A percentile compares a stretch with the other conserved stretches of the same genome.
Evolutionary conservation across 2,888 invertebrate species (phyloP).

Genomic region (Linyphia triangularis): DNA sequence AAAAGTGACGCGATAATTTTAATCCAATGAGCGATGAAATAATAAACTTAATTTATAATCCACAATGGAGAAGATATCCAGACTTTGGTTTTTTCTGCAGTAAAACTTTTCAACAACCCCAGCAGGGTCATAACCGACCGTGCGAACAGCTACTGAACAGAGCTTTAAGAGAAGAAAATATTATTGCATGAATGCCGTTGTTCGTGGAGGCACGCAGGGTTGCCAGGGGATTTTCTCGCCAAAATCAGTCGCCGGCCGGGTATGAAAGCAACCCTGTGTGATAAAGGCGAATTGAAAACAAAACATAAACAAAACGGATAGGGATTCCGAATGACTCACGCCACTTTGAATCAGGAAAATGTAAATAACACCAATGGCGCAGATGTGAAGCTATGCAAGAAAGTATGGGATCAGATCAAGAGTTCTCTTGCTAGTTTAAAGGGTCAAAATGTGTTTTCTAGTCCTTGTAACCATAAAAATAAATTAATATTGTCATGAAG

Average conservation of each 20-base stretch:
- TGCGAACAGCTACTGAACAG: conserved; percentile 44
- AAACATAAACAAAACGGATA: conserved; percentile 25
- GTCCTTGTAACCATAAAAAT: conserved; percentile 39
- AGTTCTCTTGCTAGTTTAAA: conserved; percentile 16
- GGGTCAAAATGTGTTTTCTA: conserved; percentile 19
- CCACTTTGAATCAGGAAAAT: conserved; percentile 12
- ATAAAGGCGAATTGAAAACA: conserved; percentile 12
- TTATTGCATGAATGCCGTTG: conserved; percentile 58
- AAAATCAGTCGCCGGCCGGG: conserved; percentile 24
- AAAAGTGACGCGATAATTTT: neutral
- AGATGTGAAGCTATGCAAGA: neutral
- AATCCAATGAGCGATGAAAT: conserved; percentile 6
- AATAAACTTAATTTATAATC: neutral
- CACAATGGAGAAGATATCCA: neutral
- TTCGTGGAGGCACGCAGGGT: conserved; percentile 25
- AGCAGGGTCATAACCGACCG: neutral
- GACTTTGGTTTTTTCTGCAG: neutral
- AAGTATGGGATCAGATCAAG: conserved; percentile 13
- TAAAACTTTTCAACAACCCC: conserved; percentile 9
- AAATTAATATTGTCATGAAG: conserved; percentile 10
- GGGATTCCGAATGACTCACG: conserved; percentile 43
- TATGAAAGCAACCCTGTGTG: conserved; percentile 22
- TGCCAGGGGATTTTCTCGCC: conserved; percentile 40
- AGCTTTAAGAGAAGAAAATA: conserved; percentile 32
- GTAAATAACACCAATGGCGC: neutral